These are phyloP conservation scores for Eunapius fragilis DNA, from an alignment of 37 sponge, comb jelly and placozoan species.

Conservation along the genomic window DNA sequence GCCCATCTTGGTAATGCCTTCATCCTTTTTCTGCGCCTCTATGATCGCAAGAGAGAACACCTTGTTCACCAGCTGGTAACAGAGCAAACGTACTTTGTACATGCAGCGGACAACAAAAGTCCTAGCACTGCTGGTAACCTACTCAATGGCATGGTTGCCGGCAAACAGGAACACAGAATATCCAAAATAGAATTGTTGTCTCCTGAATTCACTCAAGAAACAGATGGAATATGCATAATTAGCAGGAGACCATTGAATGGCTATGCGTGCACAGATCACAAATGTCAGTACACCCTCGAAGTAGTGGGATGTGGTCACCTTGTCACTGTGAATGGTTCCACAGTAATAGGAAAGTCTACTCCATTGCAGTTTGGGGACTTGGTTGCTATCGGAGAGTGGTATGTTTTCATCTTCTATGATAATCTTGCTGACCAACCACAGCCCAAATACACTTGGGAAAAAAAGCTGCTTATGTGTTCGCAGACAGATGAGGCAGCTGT, in stretches of 20 bases:
- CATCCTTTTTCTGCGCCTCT: slow-evolving; percentile 36
- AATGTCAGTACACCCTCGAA: too few relatives aligned
- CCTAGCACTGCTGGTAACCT: neutral
- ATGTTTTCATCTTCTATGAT: slow-evolving; percentile 70
- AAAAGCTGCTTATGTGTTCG: neutral
- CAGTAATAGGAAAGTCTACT: slow-evolving; percentile 6
- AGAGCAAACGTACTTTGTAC: neutral
- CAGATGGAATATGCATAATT: neutral
- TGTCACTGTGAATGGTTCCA: slow-evolving; percentile 31
- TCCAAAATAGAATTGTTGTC: neutral
- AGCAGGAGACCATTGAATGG: neutral
- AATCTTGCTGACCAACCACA: slow-evolving; percentile 1
- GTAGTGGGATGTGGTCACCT: neutral
- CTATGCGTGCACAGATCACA: neutral
- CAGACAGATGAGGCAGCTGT: neutral
- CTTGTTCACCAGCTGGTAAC: slow-evolving; percentile 25
- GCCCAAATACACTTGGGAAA: neutral
- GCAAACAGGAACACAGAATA: neutral
- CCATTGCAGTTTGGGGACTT: slow-evolving; percentile 53
- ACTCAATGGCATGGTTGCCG: neutral
- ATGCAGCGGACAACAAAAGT: neutral
- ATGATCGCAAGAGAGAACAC: slow-evolving; percentile 10
- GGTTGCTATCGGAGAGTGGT: slow-evolving; percentile 31
- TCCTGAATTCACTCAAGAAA: slow-evolving; percentile 7
- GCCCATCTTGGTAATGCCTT: slow-evolving; percentile 20